Evolutionary conservation across 2,113 vertebrate genomes (phyloP), one percentile per base, ranked within the genome.

Genomic region (Callipepla californica): DNA sequence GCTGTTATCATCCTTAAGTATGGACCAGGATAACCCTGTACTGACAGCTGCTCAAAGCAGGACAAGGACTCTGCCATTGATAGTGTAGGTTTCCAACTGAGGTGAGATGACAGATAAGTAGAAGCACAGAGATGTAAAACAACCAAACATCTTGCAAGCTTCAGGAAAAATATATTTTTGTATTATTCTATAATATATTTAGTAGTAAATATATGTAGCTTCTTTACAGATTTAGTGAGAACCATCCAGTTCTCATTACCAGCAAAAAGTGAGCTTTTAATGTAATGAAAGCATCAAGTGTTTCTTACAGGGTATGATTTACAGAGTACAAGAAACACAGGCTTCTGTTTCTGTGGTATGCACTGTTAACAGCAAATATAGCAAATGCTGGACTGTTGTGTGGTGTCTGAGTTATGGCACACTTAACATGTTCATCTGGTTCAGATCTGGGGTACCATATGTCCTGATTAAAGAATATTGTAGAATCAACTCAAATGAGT

Each of bases 291-390:
- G 32, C 36, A 55, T 61, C 5, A 5, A n/a, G 3, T 74, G 32
- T 80, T 25, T 92, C 8, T 82, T 67, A 47, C 75, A 42, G 32
- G 1, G 28, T 73, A 55, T 61, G 48, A 32, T 76, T 38, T 50
- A 34, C 58, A 59, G 38, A 58, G 48, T 44, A 19, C 16, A 68
- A 40, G 11, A 40, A 72, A 48, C 18, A 26, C 6, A 30, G 40
- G 22, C 45, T 79, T 86, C 55, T 73, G 63, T 9, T 45, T 78
- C 62, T 62, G 6, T 34, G 23, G 72, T 26, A n/a, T 68, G 74
- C n/a, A 22, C 75, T 61, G 3, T 1, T 1, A 32, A 28, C 40
- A 55, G 55, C 0, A 0, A 70, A 36, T 73, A 75, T 73, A 76
- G 58, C 38, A 61, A 79, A 61, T 9, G 3, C 15, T 66, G 40